Evolutionary conservation across 2,888 invertebrate species (phyloP).

Genomic region (Leptinotarsa rubiginosa): DNA sequence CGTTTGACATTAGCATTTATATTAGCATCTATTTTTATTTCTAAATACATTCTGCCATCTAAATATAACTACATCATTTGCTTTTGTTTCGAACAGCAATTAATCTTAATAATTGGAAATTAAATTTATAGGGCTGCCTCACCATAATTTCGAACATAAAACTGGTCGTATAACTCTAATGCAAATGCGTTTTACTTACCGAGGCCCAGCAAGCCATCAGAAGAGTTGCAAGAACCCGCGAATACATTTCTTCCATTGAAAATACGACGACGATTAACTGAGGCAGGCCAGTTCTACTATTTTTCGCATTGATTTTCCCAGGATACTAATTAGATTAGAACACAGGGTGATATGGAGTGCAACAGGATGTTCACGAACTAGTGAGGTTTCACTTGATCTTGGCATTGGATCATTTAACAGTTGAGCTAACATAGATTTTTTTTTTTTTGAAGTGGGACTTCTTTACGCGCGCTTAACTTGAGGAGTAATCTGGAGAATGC

Average conservation of each 20-base stretch:
- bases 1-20: constrained; percentile 39
- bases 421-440: no score
- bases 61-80: constrained; percentile 34
- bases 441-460: no score
- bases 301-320: constrained; percentile 29
- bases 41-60: constrained; percentile 34
- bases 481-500: no score
- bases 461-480: no score
- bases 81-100: constrained; percentile 41
- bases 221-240: constrained; percentile 36
- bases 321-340: constrained; percentile 19
- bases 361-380: background rate
- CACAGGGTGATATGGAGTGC: background rate
- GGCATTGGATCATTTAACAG: no score
- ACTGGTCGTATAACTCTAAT: constrained; percentile 37
- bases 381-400: background rate
- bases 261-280: constrained; percentile 13
- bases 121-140: constrained; percentile 39
- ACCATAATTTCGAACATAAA: constrained; percentile 37
- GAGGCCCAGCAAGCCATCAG: constrained; percentile 31
- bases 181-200: constrained; percentile 44
- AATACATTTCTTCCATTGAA: constrained; percentile 36
- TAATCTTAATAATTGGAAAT: constrained; percentile 46
- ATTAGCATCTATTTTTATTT: constrained; percentile 40
- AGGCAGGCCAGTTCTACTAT: background rate